These are phyloP conservation scores for Phalanger gymnotis DNA, from an alignment of 2,797 vertebrate genomes.

Conservation along the genomic window DNA sequence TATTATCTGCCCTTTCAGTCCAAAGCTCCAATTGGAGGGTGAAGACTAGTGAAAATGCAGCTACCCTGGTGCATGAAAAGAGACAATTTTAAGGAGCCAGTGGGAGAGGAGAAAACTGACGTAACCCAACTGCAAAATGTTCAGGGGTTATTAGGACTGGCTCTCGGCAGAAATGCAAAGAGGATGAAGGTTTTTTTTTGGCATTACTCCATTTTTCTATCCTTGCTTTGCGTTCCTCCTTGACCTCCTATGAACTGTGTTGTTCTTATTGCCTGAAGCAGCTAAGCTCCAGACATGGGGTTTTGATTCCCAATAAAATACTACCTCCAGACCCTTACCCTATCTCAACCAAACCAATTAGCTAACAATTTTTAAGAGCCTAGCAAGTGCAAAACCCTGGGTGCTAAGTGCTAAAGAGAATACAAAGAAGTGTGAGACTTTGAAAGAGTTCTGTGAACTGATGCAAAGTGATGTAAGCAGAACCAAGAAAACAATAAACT, in stretches of 20 bases:
- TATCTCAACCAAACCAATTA: neutral
- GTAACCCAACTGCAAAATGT: neutral
- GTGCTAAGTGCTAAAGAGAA: neutral
- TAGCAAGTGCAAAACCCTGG: neutral
- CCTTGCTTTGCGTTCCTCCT: neutral
- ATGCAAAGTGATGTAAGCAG: neutral
- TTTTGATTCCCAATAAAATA: neutral
- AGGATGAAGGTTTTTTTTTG: neutral
- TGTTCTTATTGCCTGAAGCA: neutral
- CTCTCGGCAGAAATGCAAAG: neutral
- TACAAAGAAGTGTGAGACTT: neutral
- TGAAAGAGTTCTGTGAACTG: neutral
- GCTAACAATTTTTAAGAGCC: neutral
- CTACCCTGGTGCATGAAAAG: neutral
- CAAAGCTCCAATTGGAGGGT: neutral
- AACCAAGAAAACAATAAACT: neutral
- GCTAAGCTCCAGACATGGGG: neutral
- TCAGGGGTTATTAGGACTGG: neutral
- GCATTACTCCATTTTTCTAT: neutral
- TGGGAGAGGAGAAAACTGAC: neutral
- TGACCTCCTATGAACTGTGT: neutral
- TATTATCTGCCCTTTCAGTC: slow-evolving; percentile 31
- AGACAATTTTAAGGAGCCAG: neutral
- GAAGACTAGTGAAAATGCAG: neutral
- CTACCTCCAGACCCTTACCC: neutral